A percentile compares a stretch with the other conserved stretches of the same genome.
Evolutionary conservation across 2,888 invertebrate genomes (phyloP).

Genomic region (Drosophila kuntzei): DNA sequence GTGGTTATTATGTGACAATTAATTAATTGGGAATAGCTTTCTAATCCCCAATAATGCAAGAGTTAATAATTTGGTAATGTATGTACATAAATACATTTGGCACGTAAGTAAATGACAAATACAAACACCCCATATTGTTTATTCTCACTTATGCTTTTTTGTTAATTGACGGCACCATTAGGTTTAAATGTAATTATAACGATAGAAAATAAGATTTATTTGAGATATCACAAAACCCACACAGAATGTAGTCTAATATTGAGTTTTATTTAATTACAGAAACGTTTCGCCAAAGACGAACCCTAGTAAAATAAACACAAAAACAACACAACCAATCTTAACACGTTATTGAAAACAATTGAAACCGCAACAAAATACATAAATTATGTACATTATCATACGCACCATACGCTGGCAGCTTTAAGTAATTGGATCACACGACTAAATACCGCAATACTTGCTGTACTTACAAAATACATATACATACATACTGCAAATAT

Average conservation of each 20-base stretch:
- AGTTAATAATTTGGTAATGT: background rate
- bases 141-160: conserved; percentile 1
- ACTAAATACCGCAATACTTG: conserved; percentile 51
- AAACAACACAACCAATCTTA: conserved; percentile 46
- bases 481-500: conserved; percentile 33
- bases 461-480: conserved; percentile 36
- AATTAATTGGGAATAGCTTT: background rate
- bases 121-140: conserved; percentile 12
- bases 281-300: conserved; percentile 86
- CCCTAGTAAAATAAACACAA: conserved; percentile 61
- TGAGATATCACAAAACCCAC: conserved; percentile 7
- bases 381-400: conserved; percentile 49
- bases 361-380: conserved; percentile 23
- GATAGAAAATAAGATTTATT: background rate
- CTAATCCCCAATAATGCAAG: conserved; percentile 3
- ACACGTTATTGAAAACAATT: conserved; percentile 40
- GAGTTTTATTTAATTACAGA: conserved; percentile 85
- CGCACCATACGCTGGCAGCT: conserved; percentile 63
- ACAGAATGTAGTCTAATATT: conserved; percentile 45
- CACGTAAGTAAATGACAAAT: conserved; percentile 21
- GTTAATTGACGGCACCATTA: conserved; percentile 24
- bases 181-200: conserved; percentile 9
- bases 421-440: conserved; percentile 57
- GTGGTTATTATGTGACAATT: background rate
- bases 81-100: too few species aligned